These are phyloP conservation scores for Galagoides demidoff DNA, from an alignment of 2,797 vertebrate species.

Conservation along the genomic window DNA sequence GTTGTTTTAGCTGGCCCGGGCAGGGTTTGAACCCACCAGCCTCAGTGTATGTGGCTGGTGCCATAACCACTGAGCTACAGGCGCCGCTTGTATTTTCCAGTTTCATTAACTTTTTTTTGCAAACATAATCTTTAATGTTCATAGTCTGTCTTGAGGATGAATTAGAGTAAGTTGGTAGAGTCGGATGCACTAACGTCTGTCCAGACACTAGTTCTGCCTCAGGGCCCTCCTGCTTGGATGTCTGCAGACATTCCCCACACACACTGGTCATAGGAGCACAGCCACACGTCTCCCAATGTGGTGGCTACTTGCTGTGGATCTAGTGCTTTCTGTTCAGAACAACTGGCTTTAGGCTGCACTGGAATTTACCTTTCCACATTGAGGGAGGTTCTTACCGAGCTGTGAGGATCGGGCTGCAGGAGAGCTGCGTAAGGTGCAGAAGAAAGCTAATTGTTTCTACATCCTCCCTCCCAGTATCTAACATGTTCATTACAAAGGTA, in stretches of 20 bases:
- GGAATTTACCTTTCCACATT: not conserved
- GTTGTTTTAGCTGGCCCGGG: too few relatives aligned
- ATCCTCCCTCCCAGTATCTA: not conserved
- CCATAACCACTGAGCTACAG: too few relatives aligned
- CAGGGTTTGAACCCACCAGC: too few relatives aligned
- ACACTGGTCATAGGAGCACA: accelerated
- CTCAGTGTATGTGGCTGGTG: too few relatives aligned
- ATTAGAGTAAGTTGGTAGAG: not conserved
- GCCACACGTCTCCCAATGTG: accelerated
- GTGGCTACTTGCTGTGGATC: not conserved
- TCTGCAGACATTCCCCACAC: not conserved
- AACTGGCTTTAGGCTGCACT: not conserved
- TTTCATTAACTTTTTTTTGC: not conserved
- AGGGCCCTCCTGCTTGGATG: not conserved
- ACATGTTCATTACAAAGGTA: not conserved
- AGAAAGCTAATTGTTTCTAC: not conserved
- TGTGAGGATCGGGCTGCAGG: not conserved
- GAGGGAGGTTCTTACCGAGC: not conserved
- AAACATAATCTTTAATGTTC: not conserved
- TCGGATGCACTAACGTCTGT: accelerated
- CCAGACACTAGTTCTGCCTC: not conserved
- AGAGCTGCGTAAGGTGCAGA: not conserved
- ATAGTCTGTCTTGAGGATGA: not conserved
- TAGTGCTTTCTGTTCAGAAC: not conserved
- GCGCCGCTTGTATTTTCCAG: not conserved